Evolutionary conservation across 2,113 vertebrate species (phyloP), one percentile per base, ranked within the genome.

Genomic region (Aspidoscelis tigris): DNA sequence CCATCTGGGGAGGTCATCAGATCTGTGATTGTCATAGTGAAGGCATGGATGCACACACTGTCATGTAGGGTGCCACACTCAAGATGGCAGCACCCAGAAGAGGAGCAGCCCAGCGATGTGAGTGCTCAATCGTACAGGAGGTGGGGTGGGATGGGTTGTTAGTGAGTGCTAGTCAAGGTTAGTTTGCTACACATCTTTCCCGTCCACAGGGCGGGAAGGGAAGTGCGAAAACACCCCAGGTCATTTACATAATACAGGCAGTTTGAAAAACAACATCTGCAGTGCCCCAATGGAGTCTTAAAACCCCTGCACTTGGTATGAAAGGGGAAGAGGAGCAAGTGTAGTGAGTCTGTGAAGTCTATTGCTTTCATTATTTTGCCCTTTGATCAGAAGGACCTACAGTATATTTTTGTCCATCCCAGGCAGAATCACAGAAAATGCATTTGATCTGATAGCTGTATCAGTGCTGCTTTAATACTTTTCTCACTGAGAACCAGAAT

Each of bases 371-470:
- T 90, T 87, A 61, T 61, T 8, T 55, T 91, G 88, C 69, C 90
- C 90, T 95, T 81, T 66, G 74, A 86, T 86, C 88, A 89, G 43
- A 47, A 75, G 88, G 89, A 88, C 81, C 76, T 72, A 33, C 33
- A 33, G 33, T 33, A 90, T 3, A 68, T 85, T 84, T 92, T 81
- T 83, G 88, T 88, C 91, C 73, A 78, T 90, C 24, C 76, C 21
- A 44, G 83, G 75, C 84, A 93, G 81, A 86, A 85, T 76, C 81
- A 58, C 20, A 26, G 81, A 90, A 86, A 92, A 84, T 53, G 50
- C 41, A 84, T 93, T 92, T 87, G 85, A 93, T 93, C 90, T 92
- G 93, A 92, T 93, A 88, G 70, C 75, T 79, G 70, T 84, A 80
- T 90, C 86, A 89, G 88, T n/a, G 3, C 26, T 72, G 61, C 78